These are phyloP conservation scores for Xenops minutus DNA, from an alignment of 2,797 vertebrate species.

Conservation along the genomic window DNA sequence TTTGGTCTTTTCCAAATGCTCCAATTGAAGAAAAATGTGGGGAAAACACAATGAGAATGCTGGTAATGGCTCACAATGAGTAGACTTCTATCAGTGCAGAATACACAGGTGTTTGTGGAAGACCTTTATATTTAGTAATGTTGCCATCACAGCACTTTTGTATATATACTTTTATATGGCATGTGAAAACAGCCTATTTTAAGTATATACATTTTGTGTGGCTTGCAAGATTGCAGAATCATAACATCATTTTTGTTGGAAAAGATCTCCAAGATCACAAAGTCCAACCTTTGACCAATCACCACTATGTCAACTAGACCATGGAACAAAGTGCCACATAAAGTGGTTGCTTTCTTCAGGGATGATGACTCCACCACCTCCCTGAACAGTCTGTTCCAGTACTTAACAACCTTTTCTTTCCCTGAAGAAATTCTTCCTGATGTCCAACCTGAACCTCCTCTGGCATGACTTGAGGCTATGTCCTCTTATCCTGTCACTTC, in stretches of 20 bases:
- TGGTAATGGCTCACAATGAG: not conserved
- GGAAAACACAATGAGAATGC: not conserved
- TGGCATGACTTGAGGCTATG: not conserved
- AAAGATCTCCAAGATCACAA: not conserved
- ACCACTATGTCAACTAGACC: not conserved
- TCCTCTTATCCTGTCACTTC: not conserved
- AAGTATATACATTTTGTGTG: not conserved
- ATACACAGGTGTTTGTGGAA: not conserved
- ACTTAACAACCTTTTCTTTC: not conserved
- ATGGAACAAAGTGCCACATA: not conserved
- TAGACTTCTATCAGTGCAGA: not conserved
- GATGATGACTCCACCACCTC: not conserved
- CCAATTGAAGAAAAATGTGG: not conserved
- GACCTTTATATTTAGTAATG: not conserved
- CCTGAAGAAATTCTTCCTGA: not conserved
- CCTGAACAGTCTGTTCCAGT: not conserved
- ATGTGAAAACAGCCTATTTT: not conserved
- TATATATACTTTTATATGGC: not conserved
- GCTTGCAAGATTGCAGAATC: not conserved
- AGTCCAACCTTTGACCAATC: not conserved
- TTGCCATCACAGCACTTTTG: not conserved
- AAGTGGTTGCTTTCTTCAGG: not conserved
- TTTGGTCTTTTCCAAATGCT: not conserved
- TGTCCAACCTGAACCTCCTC: not conserved
- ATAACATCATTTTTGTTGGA: not conserved